Evolutionary conservation across 2,113 vertebrate genomes (phyloP), one percentile per base, ranked within the genome.

Genomic region (Lepus americanus): DNA sequence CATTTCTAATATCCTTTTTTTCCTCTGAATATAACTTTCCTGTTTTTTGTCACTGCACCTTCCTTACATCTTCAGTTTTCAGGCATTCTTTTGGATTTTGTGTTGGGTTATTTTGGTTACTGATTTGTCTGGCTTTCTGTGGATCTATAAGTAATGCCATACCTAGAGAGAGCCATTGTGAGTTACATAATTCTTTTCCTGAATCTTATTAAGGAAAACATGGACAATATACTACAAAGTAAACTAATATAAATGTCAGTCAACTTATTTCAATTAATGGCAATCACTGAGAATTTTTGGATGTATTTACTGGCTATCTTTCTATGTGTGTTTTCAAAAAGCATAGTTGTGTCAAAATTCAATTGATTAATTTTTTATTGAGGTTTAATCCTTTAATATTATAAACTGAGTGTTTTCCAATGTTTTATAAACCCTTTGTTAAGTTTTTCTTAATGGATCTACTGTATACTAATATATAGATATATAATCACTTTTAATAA

Each of bases 171-270:
- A 31, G 22, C 1, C 13, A 20, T 25, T 83, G 33, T 0, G 72
- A 76, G 77, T 67, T 3, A 0, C 10, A 64, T 36, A 69, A 29
- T 79, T 87, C 39, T 94, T 72, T 67, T 69, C 64, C 39, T 53
- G 20, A 84, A 87, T 49, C 17, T 79, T 44, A 61, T 89, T 95
- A 91, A 10, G 59, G 33, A 94, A 94, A 93, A 91, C 31, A 79
- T 53, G 22, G 29, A 92, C 74, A 73, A 83, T 79, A 83, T 79
- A 79, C 79, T 78, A 59, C 79, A 81, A 92, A 92, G 53, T 92
- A 94, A 90, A 76, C 79, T 91, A 49, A 79, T 73, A 51, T n/a
- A 44, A 80, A 79, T 80, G 3, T 64, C 2, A 49, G 1, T 85
- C 39, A 91, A 33, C 31, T 88, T 73, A 81, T 94, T 94, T 89